These are phyloP conservation scores for Drosophila ezoana DNA, from an alignment of 2,888 invertebrate species.

Conservation along the genomic window DNA sequence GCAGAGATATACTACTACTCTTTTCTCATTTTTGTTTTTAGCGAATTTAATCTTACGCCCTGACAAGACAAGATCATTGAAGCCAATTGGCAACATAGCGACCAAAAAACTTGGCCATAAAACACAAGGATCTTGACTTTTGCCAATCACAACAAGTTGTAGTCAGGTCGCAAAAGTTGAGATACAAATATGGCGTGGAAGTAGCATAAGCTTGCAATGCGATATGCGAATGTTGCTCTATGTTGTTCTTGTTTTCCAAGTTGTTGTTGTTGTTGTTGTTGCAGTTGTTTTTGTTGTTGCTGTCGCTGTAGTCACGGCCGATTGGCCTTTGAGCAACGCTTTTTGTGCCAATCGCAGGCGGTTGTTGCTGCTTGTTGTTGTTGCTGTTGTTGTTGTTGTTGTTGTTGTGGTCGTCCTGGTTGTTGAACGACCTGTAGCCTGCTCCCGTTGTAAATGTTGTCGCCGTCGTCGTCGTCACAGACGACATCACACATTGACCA, in stretches of 20 bases:
- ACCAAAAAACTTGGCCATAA: conserved; percentile 60
- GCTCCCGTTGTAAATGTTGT: conserved; percentile 79
- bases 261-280: conserved; percentile 19
- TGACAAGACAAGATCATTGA: conserved; percentile 27
- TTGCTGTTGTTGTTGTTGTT: conserved; percentile 5
- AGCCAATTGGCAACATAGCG: conserved; percentile 66
- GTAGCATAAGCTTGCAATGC: conserved; percentile 43
- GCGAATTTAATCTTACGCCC: neutral
- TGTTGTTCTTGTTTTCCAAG: conserved; percentile 30
- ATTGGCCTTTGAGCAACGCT: conserved; percentile 65
- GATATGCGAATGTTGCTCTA: conserved; percentile 46
- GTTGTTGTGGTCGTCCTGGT: conserved; percentile 32
- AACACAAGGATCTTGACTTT: conserved; percentile 48
- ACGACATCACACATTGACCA: conserved; percentile 83
- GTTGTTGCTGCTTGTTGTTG: conserved; percentile 15
- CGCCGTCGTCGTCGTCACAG: conserved; percentile 73
- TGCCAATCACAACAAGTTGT: conserved; percentile 48
- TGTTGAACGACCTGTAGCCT: conserved; percentile 62
- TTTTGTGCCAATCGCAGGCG: conserved; percentile 59
- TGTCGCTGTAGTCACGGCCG: conserved; percentile 67
- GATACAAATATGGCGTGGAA: conserved; percentile 49
- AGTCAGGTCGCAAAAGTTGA: conserved; percentile 36
- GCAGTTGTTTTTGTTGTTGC: conserved; percentile 31
- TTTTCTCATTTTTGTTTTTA: too few species aligned
- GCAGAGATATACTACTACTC: too few species aligned